Percentiles rank a stretch among this genome's conserved stretches.
These are phyloP conservation scores for Epistrophe grossulariae DNA, from an alignment of 2,888 invertebrate species.

Conservation along the genomic window DNA sequence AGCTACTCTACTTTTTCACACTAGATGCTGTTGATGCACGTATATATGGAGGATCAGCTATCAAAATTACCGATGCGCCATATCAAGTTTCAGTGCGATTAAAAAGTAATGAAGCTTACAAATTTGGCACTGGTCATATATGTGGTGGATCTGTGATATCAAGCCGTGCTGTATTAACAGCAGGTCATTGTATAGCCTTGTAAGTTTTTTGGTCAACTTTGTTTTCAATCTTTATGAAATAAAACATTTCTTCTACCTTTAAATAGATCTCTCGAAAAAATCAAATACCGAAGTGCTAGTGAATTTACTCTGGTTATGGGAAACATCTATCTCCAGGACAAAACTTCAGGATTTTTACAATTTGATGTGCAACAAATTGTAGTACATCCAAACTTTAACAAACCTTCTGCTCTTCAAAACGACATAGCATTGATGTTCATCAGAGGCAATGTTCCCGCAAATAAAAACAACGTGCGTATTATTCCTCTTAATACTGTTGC, in stretches of 20 bases:
- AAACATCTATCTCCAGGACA: slow-evolving; percentile 64
- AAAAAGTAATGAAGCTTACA: slow-evolving; percentile 42
- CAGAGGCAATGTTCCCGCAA: slow-evolving; percentile 78
- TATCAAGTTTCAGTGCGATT: slow-evolving; percentile 80
- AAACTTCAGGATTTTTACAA: slow-evolving; percentile 65
- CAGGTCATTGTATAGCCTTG: slow-evolving; percentile 79
- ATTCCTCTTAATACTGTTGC: slow-evolving; percentile 72
- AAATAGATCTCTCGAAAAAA: slow-evolving; percentile 51
- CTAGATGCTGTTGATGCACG: slow-evolving; percentile 76
- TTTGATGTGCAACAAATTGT: slow-evolving; percentile 78
- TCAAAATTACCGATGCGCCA: slow-evolving; percentile 69
- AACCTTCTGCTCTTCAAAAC: slow-evolving; percentile 51
- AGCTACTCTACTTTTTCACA: too few species aligned
- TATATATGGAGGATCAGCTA: slow-evolving; percentile 78
- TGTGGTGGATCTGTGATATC: slow-evolving; percentile 80
- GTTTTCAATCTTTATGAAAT: not conserved
- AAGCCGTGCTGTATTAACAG: slow-evolving; percentile 78
- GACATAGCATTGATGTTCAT: slow-evolving; percentile 80
- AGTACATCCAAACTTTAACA: slow-evolving; percentile 75
- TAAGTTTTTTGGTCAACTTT: slow-evolving; percentile 49
- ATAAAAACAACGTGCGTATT: slow-evolving; percentile 64
- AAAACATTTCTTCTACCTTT: not conserved
- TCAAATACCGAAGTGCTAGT: slow-evolving; percentile 73
- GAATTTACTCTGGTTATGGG: slow-evolving; percentile 79
- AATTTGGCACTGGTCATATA: slow-evolving; percentile 79